Evolutionary conservation across 2,797 vertebrate species (phyloP), one percentile per base, ranked within the genome.

Genomic region (Tauraco hartlaubi): DNA sequence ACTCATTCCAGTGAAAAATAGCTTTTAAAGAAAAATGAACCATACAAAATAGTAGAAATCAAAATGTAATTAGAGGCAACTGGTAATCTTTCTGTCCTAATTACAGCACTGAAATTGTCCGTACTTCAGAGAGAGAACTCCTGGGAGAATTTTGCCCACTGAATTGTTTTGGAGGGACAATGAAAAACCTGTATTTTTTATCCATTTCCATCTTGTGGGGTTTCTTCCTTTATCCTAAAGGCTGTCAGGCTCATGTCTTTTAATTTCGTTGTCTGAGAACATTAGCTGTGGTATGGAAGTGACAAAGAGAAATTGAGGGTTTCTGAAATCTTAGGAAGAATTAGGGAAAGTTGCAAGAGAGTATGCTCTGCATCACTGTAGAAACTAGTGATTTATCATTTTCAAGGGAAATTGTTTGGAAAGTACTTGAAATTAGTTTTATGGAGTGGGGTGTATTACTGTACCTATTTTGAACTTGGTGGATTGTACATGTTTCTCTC

Each of bases 21-120:
- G 55, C 55, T 84, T 94, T 81, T 76, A 81, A 90, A 91, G 33
- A 72, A 96, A 94, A 90, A 92, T 67, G 25, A 94, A 59, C 35
- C 80, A 90, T 90, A 73, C 93, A 91, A 91, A 80, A 78, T 29
- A 75, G 58, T 61, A 83, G 75, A 94, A 94, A 90, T 80, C 39
- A 86, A 81, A 94, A 81, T 86, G 59, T 66, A 86, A 84, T 90
- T 92, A 86, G 69, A 92, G 15, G 41, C 66, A 92, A 33, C 28
- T 37, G 21, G 55, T n/a, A 81, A 90, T 81, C 25, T 78, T 64
- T 72, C 76, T 84, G 55, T 64, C 89, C 68, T 88, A 88, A 91
- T 92, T 86, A 76, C 52, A 69, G 39, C 26, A 85, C 12, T 86
- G 46, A 22, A 71, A 64, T 78, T 88, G 55, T 67, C 41, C 46